Percentiles rank a stretch among this genome's conserved stretches.
Conservation (phyloP, 2,888 invertebrate genomes). For the Sphinx pinastri region DNA sequence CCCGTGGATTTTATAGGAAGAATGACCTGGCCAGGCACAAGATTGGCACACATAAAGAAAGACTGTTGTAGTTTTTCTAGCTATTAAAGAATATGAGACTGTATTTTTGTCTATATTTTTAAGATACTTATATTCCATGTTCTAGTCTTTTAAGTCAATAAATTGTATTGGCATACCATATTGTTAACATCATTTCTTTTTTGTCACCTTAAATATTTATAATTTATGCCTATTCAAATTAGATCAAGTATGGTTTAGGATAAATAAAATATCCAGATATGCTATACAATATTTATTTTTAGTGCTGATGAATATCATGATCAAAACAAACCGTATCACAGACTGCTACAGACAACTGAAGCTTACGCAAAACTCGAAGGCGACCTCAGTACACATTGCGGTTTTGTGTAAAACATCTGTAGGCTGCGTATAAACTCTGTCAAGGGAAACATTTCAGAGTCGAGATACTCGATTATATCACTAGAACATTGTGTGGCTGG, state of each 20-base stretch:
- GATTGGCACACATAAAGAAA: slow-evolving; percentile 68
- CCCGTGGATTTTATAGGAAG: slow-evolving; percentile 71
- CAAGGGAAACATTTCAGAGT: slow-evolving; percentile 15
- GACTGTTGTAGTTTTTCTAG: slow-evolving; percentile 40
- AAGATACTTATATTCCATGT: neutral
- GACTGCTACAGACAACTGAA: slow-evolving; percentile 50
- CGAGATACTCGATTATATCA: neutral
- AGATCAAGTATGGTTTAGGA: neutral
- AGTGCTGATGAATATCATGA: slow-evolving; percentile 63
- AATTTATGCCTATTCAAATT: no score
- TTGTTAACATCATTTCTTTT: slow-evolving; percentile 28
- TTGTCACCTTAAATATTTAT: neutral
- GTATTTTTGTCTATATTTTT: neutral
- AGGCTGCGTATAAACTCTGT: slow-evolving; percentile 22
- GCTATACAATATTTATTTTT: slow-evolving; percentile 64
- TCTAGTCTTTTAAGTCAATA: slow-evolving; percentile 18
- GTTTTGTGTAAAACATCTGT: slow-evolving; percentile 24
- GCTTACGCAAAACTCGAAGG: slow-evolving; percentile 21
- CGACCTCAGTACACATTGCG: neutral
- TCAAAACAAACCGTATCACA: slow-evolving; percentile 59
- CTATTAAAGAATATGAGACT: neutral
- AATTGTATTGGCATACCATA: neutral
- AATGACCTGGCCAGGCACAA: slow-evolving; percentile 73
- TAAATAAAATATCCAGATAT: slow-evolving; percentile 40
- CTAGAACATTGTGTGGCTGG: neutral